These are phyloP conservation scores for Euura lappo DNA, from an alignment of 1,140 invertebrate genomes.

Conservation along the genomic window DNA sequence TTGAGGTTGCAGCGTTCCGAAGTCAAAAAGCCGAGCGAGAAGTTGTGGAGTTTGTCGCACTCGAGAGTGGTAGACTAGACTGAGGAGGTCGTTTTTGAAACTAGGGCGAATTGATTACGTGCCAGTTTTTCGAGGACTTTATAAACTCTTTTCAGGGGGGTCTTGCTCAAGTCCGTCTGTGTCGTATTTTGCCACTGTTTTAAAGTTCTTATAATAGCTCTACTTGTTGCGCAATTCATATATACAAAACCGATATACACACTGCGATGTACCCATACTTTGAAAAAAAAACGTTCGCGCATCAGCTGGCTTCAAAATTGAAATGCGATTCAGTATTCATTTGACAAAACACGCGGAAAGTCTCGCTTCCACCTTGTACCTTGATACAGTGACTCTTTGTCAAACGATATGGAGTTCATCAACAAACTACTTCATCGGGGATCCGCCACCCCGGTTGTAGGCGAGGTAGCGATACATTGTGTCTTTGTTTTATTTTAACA, in stretches of 20 bases:
- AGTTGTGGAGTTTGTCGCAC: background rate
- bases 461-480: background rate
- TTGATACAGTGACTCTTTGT: background rate
- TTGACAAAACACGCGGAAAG: background rate
- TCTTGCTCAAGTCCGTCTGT: background rate
- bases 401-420: slow-evolving; percentile 44
- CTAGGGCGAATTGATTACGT: background rate
- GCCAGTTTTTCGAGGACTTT: background rate
- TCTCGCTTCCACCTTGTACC: background rate
- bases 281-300: background rate
- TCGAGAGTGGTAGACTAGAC: background rate
- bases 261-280: too few species aligned
- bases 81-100: background rate
- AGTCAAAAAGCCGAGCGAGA: too few species aligned
- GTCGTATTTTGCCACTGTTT: background rate
- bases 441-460: slow-evolving; percentile 2
- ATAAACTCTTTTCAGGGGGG: background rate
- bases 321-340: background rate
- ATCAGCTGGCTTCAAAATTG: background rate
- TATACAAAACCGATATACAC: too few species aligned
- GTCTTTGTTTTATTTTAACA: background rate
- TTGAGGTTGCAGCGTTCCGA: too few species aligned
- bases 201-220: background rate
- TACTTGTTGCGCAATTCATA: background rate
- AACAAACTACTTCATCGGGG: slow-evolving; percentile 42